Conservation (phyloP, 2,888 invertebrate species). For the Andrena flavipes region DNA sequence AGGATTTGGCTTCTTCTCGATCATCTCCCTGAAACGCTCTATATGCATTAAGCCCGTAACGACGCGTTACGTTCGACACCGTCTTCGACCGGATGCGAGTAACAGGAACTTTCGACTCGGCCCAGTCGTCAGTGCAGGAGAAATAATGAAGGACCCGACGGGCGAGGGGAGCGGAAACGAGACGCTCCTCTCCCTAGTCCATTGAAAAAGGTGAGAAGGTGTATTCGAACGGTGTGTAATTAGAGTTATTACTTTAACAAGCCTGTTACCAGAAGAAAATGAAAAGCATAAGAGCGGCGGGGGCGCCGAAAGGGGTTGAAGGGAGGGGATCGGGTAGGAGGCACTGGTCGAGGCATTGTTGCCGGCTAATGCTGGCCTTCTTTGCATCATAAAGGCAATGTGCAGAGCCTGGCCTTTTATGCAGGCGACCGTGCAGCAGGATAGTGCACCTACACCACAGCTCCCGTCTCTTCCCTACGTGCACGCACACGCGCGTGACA, state of each 20-base stretch:
- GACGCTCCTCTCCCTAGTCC: conserved; percentile 53
- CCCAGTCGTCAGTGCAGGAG: conserved; percentile 37
- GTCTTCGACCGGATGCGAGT: conserved; percentile 66
- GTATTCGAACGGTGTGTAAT: conserved; percentile 77
- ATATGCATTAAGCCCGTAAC: conserved; percentile 48
- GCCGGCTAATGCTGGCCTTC: conserved; percentile 77
- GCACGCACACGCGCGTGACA: conserved; percentile 16
- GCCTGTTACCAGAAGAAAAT: conserved; percentile 74
- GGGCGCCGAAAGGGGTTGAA: conserved; percentile 22
- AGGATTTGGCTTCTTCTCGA: too few species aligned
- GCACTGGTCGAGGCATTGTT: conserved; percentile 73
- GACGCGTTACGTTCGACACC: conserved; percentile 55
- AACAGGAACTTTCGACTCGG: conserved; percentile 67
- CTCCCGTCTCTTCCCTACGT: not conserved
- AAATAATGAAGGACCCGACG: conserved; percentile 41
- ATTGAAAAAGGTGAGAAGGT: conserved; percentile 79
- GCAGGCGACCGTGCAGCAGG: conserved; percentile 64
- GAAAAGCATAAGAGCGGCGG: conserved; percentile 54
- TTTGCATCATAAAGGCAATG: conserved; percentile 78
- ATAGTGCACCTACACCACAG: conserved; percentile 54
- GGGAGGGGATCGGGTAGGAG: conserved; percentile 34
- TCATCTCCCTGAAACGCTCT: conserved; percentile 17
- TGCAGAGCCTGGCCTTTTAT: conserved; percentile 68
- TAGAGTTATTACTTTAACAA: conserved; percentile 81
- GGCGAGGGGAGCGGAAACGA: conserved; percentile 36